A percentile compares a stretch with the other conserved stretches of the same genome.
Evolutionary conservation across 2,888 invertebrate genomes (phyloP).

Genomic region (Blastobasis adustella): DNA sequence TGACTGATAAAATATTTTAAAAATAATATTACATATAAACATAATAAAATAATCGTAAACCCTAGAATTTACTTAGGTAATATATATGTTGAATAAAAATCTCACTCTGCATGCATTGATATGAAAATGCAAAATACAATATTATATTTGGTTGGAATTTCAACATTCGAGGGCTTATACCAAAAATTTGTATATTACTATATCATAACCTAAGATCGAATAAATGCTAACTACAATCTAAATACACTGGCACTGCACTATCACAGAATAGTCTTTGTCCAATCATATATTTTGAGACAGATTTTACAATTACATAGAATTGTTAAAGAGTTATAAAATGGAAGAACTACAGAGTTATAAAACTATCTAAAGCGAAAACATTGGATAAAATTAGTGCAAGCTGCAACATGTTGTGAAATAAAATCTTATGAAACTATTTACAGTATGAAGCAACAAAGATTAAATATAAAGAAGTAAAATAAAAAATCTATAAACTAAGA

Average conservation of each 20-base stretch:
- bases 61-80: too few relatives aligned
- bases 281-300: neutral
- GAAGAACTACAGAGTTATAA: neutral
- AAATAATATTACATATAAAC: too few relatives aligned
- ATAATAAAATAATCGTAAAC: too few relatives aligned
- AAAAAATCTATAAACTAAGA: neutral
- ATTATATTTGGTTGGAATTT: neutral
- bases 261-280: conserved; percentile 35
- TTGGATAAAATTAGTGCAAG: neutral
- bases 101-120: neutral
- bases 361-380: neutral
- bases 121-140: neutral
- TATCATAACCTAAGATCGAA: conserved; percentile 11
- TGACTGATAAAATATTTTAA: too few relatives aligned
- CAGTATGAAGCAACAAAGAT: neutral
- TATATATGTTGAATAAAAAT: neutral
- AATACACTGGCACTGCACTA: conserved; percentile 49
- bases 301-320: neutral
- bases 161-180: neutral
- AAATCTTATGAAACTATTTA: neutral
- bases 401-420: neutral
- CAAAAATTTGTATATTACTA: conserved; percentile 9
- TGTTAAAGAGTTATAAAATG: neutral
- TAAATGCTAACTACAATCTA: conserved; percentile 20
- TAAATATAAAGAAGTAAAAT: neutral